These are phyloP conservation scores for Cynoglossus semilaevis DNA, from an alignment of 2,113 vertebrate genomes.

Conservation along the genomic window DNA sequence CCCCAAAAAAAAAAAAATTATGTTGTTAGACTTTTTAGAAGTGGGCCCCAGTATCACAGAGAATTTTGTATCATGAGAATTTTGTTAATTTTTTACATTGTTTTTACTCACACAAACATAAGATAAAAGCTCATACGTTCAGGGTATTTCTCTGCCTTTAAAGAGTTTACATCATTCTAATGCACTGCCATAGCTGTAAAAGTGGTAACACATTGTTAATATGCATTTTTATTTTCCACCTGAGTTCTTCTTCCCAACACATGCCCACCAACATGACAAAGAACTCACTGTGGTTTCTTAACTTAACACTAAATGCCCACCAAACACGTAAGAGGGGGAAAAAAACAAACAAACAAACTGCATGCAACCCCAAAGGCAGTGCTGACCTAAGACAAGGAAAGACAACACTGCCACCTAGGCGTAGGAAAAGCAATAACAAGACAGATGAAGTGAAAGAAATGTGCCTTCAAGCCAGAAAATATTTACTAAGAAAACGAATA, in stretches of 20 bases:
- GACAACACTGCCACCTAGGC: constrained; percentile 78
- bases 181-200: constrained; percentile 3
- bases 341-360: constrained; percentile 27
- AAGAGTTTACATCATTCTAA: not conserved
- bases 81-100: not conserved
- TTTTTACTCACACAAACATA: not conserved
- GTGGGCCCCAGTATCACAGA: not conserved
- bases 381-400: constrained; percentile 42
- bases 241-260: not conserved
- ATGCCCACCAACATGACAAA: constrained; percentile 6
- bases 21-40: constrained; percentile 14
- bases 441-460: not conserved
- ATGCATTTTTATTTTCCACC: not conserved
- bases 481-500: not conserved
- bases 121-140: not conserved
- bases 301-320: not conserved
- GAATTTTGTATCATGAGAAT: too few relatives aligned
- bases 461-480: constrained; percentile 17
- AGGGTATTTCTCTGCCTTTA: not conserved
- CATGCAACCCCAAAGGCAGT: constrained; percentile 16
- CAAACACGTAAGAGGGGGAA: constrained; percentile 14
- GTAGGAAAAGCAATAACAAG: constrained; percentile 18
- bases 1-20: too few relatives aligned
- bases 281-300: too few relatives aligned
- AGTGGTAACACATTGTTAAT: not conserved